phyloP scores from a whole-genome alignment of 2,113 vertebrate genomes.

The Rutilus rutilus region DNA sequence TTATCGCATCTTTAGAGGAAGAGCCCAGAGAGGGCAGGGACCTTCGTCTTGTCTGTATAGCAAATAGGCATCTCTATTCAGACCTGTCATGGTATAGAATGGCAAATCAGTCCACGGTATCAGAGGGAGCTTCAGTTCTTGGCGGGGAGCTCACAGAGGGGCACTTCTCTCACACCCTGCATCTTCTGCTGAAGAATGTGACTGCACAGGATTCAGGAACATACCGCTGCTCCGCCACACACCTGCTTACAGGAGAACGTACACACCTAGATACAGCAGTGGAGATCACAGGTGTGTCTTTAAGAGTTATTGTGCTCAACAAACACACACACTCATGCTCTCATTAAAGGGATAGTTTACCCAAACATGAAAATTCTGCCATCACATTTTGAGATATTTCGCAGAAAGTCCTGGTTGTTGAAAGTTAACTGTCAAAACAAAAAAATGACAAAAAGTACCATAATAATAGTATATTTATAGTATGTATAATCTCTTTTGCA shows the following conservation, averaged over 20 bases:
- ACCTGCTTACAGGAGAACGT: slow-evolving; percentile 83
- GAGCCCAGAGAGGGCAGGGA: slow-evolving; percentile 86
- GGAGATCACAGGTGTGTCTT: slow-evolving; percentile 87
- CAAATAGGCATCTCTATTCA: slow-evolving; percentile 89
- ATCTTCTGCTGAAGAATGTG: slow-evolving; percentile 83
- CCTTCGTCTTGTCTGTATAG: slow-evolving; percentile 85
- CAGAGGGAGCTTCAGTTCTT: neutral
- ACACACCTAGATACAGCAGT: slow-evolving; percentile 84
- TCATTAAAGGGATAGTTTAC: neutral
- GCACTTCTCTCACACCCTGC: slow-evolving; percentile 81
- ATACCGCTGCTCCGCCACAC: slow-evolving; percentile 87
- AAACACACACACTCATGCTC: neutral
- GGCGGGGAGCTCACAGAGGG: slow-evolving; percentile 67
- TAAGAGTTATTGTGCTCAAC: slow-evolving; percentile 34
- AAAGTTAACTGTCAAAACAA: no score
- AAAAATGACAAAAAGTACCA: neutral
- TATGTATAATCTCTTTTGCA: neutral
- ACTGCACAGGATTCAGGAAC: slow-evolving; percentile 82
- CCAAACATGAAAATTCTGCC: neutral
- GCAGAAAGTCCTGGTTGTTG: neutral
- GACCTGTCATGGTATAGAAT: slow-evolving; percentile 84
- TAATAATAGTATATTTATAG: neutral
- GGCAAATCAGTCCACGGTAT: slow-evolving; percentile 62
- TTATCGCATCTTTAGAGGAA: slow-evolving; percentile 80
- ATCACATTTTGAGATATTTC: neutral